Conservation (phyloP, 37 sponge, comb jelly and placozoan species). For the Cliona cf. orientalis region DNA sequence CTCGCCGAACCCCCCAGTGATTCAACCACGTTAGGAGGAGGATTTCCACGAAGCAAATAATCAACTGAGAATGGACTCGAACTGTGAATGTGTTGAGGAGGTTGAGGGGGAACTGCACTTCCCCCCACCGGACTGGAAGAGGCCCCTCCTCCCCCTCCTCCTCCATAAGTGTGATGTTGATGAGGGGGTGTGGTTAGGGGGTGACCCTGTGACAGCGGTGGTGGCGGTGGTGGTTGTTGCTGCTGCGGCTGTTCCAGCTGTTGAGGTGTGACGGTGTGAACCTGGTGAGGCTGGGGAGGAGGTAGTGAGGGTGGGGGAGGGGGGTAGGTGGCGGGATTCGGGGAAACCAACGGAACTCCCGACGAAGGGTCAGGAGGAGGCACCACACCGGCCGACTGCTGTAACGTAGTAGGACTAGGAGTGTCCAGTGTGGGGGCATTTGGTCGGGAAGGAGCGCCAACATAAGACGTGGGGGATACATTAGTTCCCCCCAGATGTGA, state of each 20-base stretch:
- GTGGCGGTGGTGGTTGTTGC: slow-evolving; percentile 4
- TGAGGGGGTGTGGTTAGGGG: too few species aligned
- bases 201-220: not conserved
- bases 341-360: not conserved
- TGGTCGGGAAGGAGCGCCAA: not conserved
- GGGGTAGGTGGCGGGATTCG: not conserved
- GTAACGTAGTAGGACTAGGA: too few species aligned
- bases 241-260: not conserved
- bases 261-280: not conserved
- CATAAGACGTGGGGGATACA: not conserved
- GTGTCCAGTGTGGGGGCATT: not conserved
- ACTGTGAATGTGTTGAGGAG: slow-evolving; percentile 4
- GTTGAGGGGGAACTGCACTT: not conserved
- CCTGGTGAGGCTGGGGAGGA: not conserved
- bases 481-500: not conserved
- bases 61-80: slow-evolving; percentile 50
- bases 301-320: not conserved
- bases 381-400: too few species aligned
- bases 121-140: not conserved
- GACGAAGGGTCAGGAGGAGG: not conserved
- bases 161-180: too few species aligned
- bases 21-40: not conserved
- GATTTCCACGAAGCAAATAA: slow-evolving; percentile 26
- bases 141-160: not conserved
- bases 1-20: slow-evolving; percentile 12